Evolutionary conservation across 2,797 vertebrate species (phyloP).

Genomic region (Valencia hispanica): DNA sequence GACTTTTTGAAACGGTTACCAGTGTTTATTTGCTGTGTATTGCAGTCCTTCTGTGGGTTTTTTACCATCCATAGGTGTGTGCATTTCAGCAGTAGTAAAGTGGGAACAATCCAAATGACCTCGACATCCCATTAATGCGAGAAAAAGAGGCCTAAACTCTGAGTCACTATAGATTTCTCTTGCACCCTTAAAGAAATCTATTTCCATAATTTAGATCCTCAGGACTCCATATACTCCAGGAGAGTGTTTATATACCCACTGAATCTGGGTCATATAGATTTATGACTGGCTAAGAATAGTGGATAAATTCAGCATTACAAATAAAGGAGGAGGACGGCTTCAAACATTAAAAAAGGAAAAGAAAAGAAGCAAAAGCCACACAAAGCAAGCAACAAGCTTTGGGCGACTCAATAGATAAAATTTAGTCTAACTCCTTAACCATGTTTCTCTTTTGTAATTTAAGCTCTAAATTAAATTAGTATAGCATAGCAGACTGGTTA

Average conservation of each 20-base stretch:
- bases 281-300: conserved; percentile 45
- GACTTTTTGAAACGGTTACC: background rate
- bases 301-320: conserved; percentile 22
- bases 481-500: background rate
- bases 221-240: background rate
- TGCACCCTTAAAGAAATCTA: background rate
- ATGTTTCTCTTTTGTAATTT: background rate
- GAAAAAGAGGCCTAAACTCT: background rate
- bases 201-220: conserved; percentile 5
- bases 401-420: conserved; percentile 9
- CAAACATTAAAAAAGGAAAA: conserved; percentile 9
- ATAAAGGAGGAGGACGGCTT: conserved; percentile 17
- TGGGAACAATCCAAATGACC: conserved; percentile 1
- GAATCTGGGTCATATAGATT: conserved; percentile 57
- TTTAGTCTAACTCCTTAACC: background rate
- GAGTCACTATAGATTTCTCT: background rate
- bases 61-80: conserved; percentile 13
- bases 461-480: background rate
- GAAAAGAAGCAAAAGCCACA: background rate
- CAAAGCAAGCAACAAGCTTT: background rate
- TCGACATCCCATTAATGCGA: background rate
- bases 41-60: background rate
- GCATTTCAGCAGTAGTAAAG: background rate
- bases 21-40: background rate
- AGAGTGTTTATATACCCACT: background rate